Evolutionary conservation across 2,888 invertebrate genomes (phyloP), one percentile per base, ranked within the genome.

Genomic region (Psococerastis gibbosa): DNA sequence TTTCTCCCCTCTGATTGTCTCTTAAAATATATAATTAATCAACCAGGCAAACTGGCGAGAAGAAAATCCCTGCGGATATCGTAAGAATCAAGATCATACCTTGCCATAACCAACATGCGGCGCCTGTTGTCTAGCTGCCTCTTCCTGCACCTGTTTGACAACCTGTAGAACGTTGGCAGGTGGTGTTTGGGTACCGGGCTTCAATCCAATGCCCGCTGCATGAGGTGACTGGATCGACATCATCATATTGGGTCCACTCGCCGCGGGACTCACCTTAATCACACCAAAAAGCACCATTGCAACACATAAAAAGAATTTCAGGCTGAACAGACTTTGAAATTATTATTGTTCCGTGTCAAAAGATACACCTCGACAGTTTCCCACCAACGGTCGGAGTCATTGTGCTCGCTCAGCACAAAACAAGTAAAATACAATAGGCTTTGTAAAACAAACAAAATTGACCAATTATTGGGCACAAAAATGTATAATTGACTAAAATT

Each of bases 61-160:
- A n/a, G n/a, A n/a, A 27, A 27, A 27, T 9, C 27, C 8, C 27
- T 27, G 27, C 11, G 6, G 11, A 11, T 27, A 11, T 43, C 52
- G 55, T 55, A 60, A 11, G 11, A 9, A 27, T 45, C 61, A 60
- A 31, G 78, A 78, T 44, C 69, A 68, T 5, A 72, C 72, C 62
- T 87, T 85, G 50, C 84, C 85, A 49, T 81, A 85, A 42, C 70
- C 68, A 22, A 62, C 61, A 53, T 82, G 80, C 27, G 84, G 82
- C 38, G 77, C 80, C 59, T 84, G 85, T 57, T 91, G 88, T 35
- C 88, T 69, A 6, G 88, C 88, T 42, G 88, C 89, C 58, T 88
- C 88, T 57, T 88, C 89, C 60, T 91, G 89, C 3, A 91, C 81
- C 67, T 81, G 81, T 54, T 80, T 81, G 43, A 82, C 70, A 46